Conservation (phyloP, 2,113 vertebrate species). For the Seriola aureovittata region DNA sequence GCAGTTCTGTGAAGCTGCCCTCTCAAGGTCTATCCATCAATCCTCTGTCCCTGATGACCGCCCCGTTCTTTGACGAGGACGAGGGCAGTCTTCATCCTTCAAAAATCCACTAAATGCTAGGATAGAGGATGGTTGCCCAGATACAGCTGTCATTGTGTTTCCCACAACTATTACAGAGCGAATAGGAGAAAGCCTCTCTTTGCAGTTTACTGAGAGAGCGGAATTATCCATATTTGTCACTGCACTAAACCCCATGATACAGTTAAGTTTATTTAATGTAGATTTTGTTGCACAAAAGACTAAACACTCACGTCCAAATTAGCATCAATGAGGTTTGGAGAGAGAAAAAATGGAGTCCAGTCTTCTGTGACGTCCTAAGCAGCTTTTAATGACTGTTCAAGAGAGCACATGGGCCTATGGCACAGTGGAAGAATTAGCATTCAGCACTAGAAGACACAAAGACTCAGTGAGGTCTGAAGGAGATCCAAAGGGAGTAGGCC, state of each 20-base stretch:
- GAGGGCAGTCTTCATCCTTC: constrained; percentile 47
- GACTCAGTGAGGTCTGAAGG: constrained; percentile 76
- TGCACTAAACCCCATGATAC: constrained; percentile 12
- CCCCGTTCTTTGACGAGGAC: constrained; percentile 30
- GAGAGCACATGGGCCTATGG: constrained; percentile 34
- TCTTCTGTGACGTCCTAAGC: constrained; percentile 56
- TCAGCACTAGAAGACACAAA: constrained; percentile 50
- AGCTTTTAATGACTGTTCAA: constrained; percentile 63
- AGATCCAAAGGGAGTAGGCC: constrained; percentile 57
- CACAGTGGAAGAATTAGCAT: constrained; percentile 69
- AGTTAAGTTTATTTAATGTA: constrained; percentile 43
- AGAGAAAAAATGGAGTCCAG: constrained; percentile 19
- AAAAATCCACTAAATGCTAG: constrained; percentile 31
- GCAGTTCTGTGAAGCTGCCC: constrained; percentile 67
- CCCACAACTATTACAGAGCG: not conserved
- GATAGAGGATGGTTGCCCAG: not conserved
- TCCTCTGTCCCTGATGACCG: constrained; percentile 61
- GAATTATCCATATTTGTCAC: constrained; percentile 6
- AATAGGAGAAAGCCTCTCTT: not conserved
- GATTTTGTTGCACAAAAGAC: constrained; percentile 39
- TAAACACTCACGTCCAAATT: constrained; percentile 37
- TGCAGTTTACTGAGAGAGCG: not conserved
- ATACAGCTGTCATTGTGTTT: constrained; percentile 3
- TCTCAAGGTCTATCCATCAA: constrained; percentile 79
- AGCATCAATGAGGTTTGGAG: constrained; percentile 24